A percentile compares a stretch with the other conserved stretches of the same genome.
Conservation (phyloP, 2,113 vertebrate species). For the Pleuronectes platessa region DNA sequence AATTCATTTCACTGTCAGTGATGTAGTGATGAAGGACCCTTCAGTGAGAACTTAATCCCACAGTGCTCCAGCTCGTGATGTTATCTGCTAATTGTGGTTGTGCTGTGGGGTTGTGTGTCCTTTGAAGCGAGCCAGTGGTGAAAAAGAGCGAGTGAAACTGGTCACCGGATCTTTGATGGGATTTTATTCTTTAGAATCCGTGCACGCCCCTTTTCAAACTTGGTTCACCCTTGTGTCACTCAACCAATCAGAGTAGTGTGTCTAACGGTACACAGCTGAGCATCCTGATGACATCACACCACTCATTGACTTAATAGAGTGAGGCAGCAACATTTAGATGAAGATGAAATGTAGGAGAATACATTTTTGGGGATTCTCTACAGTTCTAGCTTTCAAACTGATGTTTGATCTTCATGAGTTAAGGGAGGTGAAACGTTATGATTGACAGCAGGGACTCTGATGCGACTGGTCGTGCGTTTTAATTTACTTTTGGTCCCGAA, state of each 20-base stretch:
- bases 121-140: not conserved
- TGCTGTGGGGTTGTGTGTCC: not conserved
- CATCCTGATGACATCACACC: not conserved
- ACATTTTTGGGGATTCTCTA: no score
- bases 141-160: constrained; percentile 1
- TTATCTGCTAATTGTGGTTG: constrained; percentile 15
- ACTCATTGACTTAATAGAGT: not conserved
- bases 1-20: constrained; percentile 32
- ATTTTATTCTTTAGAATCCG: not conserved
- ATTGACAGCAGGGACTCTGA: no score
- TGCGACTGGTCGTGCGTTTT: no score
- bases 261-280: not conserved
- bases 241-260: not conserved
- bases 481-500: no score
- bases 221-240: not conserved
- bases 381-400: no score
- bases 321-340: no score
- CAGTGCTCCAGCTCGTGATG: constrained; percentile 3
- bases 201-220: not conserved
- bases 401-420: no score
- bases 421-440: no score
- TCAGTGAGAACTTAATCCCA: constrained; percentile 26
- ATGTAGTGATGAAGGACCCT: constrained; percentile 21
- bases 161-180: not conserved
- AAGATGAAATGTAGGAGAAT: no score